A percentile compares a stretch with the other conserved stretches of the same genome.
These are phyloP conservation scores for Sebastes goodei DNA, from an alignment of 2,797 vertebrate species.

Conservation along the genomic window DNA sequence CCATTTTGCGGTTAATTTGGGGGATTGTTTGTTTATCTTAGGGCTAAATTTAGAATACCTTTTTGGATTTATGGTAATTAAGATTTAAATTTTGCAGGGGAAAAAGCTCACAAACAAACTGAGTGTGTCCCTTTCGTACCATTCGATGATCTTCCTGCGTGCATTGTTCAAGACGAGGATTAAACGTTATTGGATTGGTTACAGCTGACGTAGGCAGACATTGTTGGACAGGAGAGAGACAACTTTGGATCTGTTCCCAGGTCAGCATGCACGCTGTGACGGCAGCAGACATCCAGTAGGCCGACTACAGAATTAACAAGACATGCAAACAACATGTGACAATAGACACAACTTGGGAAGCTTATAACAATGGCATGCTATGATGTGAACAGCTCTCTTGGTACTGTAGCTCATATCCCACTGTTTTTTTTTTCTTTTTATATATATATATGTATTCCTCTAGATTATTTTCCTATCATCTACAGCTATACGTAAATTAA, in stretches of 20 bases:
- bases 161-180: conserved; percentile 51
- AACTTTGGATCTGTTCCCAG: conserved; percentile 28
- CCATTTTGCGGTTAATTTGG: background rate
- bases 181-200: conserved; percentile 68
- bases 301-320: conserved; percentile 17
- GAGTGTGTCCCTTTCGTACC: background rate
- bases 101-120: background rate
- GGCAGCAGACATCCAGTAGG: background rate
- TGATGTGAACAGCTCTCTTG: background rate
- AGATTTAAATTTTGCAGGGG: background rate
- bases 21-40: background rate
- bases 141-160: background rate
- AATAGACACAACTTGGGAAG: background rate
- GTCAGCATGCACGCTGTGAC: conserved; percentile 27
- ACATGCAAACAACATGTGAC: background rate
- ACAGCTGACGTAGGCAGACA: conserved; percentile 44
- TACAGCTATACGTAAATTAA: background rate
- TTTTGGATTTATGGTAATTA: background rate
- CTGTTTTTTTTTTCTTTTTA: too few species aligned
- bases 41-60: too few species aligned
- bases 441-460: background rate
- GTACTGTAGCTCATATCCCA: background rate
- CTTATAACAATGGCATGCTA: background rate
- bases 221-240: conserved; percentile 28
- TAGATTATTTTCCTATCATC: background rate